Evolutionary conservation across 2,888 invertebrate species (phyloP).

Genomic region (Xestobium rufovillosum): DNA sequence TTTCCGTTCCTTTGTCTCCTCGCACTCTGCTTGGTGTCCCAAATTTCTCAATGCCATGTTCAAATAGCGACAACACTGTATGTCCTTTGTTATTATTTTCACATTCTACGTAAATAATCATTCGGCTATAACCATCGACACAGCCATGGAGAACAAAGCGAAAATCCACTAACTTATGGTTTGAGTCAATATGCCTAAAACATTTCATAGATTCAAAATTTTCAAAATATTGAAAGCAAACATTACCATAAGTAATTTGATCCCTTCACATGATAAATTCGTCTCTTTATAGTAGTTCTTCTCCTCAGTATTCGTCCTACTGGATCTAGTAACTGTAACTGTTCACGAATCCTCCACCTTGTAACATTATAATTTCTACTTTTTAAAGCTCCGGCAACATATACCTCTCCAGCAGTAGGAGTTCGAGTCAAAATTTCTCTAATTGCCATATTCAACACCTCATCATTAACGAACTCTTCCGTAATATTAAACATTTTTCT

Average conservation of each 20-base stretch:
- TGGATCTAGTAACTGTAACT: slow-evolving; percentile 11
- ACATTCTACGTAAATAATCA: slow-evolving; percentile 18
- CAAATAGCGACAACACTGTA: slow-evolving; percentile 16
- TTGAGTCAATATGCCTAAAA: slow-evolving; percentile 20
- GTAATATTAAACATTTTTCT: slow-evolving; percentile 5
- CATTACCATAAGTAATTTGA: slow-evolving; percentile 17
- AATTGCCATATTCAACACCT: slow-evolving; percentile 9
- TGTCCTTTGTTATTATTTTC: slow-evolving; percentile 15
- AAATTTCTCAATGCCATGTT: slow-evolving; percentile 14
- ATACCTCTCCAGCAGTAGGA: slow-evolving; percentile 15
- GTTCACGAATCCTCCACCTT: slow-evolving; percentile 13
- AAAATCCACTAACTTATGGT: slow-evolving; percentile 17
- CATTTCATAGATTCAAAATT: slow-evolving; percentile 3
- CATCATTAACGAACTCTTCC: slow-evolving; percentile 8
- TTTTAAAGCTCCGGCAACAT: slow-evolving; percentile 12
- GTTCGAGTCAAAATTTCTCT: slow-evolving; percentile 8
- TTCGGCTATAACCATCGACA: slow-evolving; percentile 18
- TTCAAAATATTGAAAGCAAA: not conserved
- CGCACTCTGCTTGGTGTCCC: slow-evolving; percentile 18
- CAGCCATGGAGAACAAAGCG: slow-evolving; percentile 17
- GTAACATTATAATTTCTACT: slow-evolving; percentile 10
- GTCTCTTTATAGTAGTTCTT: slow-evolving; percentile 10
- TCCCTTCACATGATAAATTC: slow-evolving; percentile 15
- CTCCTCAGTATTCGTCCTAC: slow-evolving; percentile 9
- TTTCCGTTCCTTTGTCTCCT: slow-evolving; percentile 17